Conservation (phyloP, 2,888 invertebrate species). For the Zaprionus bogoriensis region DNA sequence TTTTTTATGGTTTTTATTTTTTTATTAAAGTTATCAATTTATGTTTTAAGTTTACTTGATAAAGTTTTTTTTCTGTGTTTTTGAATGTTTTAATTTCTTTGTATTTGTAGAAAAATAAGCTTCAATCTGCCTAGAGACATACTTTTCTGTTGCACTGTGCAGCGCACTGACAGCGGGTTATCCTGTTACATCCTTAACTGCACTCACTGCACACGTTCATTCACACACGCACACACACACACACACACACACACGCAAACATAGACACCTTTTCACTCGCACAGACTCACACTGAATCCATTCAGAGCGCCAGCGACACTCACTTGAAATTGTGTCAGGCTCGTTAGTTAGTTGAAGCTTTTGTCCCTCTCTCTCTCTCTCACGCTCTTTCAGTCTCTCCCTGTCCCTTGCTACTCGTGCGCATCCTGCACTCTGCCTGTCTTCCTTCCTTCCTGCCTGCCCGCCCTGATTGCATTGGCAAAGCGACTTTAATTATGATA, state of each 20-base stretch:
- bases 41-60: no score
- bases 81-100: no score
- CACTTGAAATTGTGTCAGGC: constrained; percentile 61
- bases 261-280: background rate
- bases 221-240: constrained; percentile 1
- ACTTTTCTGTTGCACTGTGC: constrained; percentile 3
- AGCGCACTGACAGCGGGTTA: constrained; percentile 21
- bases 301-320: constrained; percentile 32
- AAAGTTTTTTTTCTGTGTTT: no score
- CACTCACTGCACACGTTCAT: background rate
- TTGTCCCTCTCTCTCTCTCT: background rate
- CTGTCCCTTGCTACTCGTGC: background rate
- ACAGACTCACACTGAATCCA: background rate
- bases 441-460: constrained; percentile 6
- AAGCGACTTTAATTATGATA: constrained; percentile 66
- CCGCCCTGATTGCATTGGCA: constrained; percentile 27
- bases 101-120: no score
- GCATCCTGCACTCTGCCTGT: background rate
- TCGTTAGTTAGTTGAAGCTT: constrained; percentile 46
- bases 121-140: no score
- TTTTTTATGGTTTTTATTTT: no score
- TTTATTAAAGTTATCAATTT: no score
- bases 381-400: background rate
- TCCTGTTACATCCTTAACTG: constrained; percentile 25
- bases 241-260: background rate